phyloP scores from a whole-genome alignment of 2,113 vertebrate genomes.

The Chroicocephalus ridibundus region DNA sequence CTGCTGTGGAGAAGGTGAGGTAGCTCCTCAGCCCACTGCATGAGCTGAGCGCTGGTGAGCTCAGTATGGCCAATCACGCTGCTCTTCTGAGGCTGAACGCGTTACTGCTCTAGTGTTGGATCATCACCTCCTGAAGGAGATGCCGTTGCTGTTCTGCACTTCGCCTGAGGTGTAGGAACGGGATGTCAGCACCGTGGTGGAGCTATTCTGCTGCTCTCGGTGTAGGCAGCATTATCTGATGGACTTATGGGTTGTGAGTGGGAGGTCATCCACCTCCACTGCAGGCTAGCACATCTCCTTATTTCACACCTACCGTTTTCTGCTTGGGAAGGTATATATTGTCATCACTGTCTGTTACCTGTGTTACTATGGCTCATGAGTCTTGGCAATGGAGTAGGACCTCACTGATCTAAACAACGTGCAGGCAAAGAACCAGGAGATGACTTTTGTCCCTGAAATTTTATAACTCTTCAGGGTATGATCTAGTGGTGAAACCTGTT shows the following conservation, averaged over 20 bases:
- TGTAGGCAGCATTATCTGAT: not conserved
- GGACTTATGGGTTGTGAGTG: not conserved
- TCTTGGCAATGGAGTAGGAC: not conserved
- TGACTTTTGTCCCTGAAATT: not conserved
- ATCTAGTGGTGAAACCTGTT: not conserved
- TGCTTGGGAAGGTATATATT: not conserved
- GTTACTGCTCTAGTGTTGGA: not conserved
- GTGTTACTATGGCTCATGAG: not conserved
- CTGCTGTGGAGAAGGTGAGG: not conserved
- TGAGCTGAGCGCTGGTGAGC: not conserved
- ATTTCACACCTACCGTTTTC: not conserved
- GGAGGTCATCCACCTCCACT: not conserved
- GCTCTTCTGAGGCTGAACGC: not conserved
- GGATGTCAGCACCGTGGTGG: not conserved
- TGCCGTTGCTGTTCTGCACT: not conserved
- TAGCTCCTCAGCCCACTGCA: not conserved
- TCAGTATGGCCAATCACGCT: rapidly evolving
- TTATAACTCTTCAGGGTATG: not conserved
- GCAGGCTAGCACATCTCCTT: not conserved
- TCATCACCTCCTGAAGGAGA: not conserved
- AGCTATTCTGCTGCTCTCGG: not conserved
- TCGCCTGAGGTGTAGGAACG: not conserved
- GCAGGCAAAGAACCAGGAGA: not conserved
- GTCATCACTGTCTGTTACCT: not conserved
- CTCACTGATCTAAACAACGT: not conserved